Evolutionary conservation across 2,113 vertebrate species (phyloP), one percentile per base, ranked within the genome.

Genomic region (Laterallus jamaicensis): DNA sequence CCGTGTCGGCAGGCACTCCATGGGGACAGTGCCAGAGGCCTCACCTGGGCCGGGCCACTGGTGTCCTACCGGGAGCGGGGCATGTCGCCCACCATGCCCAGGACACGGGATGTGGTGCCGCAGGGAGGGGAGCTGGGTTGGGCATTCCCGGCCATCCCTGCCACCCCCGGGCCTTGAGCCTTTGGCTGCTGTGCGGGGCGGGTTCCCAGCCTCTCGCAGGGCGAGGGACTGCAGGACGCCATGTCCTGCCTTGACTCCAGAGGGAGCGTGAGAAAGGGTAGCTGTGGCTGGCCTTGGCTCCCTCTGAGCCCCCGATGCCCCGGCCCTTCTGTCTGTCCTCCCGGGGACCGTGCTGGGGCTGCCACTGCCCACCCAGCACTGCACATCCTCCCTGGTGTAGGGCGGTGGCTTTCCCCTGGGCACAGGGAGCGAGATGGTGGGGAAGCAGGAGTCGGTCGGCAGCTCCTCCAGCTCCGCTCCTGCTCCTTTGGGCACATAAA

Each of bases 31-130:
- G 14, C 47, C 81, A 67, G 59, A 11, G 31, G 8, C 19, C 42
- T 76, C 85, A 82, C 88, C 78, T 87, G 87, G 64, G 54, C 81
- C 63, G 37, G 56, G 29, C 37, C 52, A 8, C 10, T 2, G 3
- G 60, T 0, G 1, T 35, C 58, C 76, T 47, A 18, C 7, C 0
- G 3, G 70, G 40, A 75, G 83, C 7, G 2, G 28, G 37, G 4
- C 63, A 39, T 0, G 0, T 13, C 26, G 22, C 40, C 37, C 1
- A 2, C 39, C 1, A 0, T 16, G 44, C 55, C 59, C 62, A 19
- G 83, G 31, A 19, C 31, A 8, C 0, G 2, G 52, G 25, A 21
- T 0, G 1, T 4, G 14, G 64, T 26, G 32, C 26, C 50, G 21
- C 4, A 28, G 42, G 66, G 49, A 10, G 4, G 25, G 59, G 64